Evolutionary conservation across 2,888 invertebrate genomes (phyloP), one percentile per base, ranked within the genome.

Genomic region (Cylloceria caligata): DNA sequence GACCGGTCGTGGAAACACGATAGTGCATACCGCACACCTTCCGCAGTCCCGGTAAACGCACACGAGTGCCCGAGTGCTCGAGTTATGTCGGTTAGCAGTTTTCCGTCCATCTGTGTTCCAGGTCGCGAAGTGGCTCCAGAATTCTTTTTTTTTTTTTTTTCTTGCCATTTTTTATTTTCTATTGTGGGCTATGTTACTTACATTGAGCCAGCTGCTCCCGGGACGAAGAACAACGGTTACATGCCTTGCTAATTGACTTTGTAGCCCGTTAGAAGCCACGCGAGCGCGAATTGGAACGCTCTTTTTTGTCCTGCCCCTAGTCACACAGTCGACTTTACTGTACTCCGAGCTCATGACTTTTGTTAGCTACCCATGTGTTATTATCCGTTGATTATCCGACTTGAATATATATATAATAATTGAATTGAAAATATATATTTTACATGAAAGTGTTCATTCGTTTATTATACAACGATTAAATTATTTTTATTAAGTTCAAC

Each of bases 51-150:
- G 81, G 78, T 81, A 69, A 42, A 64, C 69, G 81, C 74, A 69
- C 78, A 81, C 81, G 78, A 55, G 69, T 64, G 71, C 42, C 71
- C 67, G 65, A 67, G 47, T 69, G 36, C 72, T 73, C 39, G 64
- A 81, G 71, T 78, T 81, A 81, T 78, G 81, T 81, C 78, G 81
- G 78, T 74, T 81, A 78, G 64, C 55, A 77, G 55, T 71, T 65
- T 78, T 73, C 64, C 78, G 16, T 52, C 69, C 65, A 16, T 34
- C 60, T 36, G 36, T 42, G 81, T 78, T 81, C 74, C 77, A 74
- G 73, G 74, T 81, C 78, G 64, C 68, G 52, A 74, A 81, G 55
- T 77, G 77, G 68, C 81, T 77, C 60, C 47, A 52, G 13, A 75
- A 75, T 57, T 30, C 60, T 36, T 21, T 39, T 34, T 34, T 11